A percentile compares a stretch with the other conserved stretches of the same genome.
Conservation (phyloP, 2,888 invertebrate species). For the Drosophila pseudotakahashii region DNA sequence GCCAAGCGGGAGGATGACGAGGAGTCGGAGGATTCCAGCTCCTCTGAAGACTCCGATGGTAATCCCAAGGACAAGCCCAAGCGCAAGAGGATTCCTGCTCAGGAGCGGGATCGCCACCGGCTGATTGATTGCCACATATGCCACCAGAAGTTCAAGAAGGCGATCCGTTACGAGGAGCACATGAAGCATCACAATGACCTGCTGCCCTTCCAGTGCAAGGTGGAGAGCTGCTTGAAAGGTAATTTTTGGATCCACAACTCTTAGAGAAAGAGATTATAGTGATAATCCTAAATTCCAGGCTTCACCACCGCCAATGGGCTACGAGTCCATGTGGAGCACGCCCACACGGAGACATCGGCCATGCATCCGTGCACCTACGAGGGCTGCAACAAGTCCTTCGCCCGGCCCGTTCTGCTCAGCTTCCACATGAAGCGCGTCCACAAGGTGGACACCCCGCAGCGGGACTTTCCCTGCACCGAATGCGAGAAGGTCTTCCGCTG, state of each 20-base stretch:
- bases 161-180: conserved; percentile 76
- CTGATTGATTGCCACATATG: conserved; percentile 80
- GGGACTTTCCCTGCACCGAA: conserved; percentile 77
- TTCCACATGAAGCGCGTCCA: conserved; percentile 78
- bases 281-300: conserved; percentile 10
- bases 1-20: conserved; percentile 36
- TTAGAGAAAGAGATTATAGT: neutral
- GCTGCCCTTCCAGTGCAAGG: conserved; percentile 78
- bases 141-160: conserved; percentile 76
- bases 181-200: conserved; percentile 82
- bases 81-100: conserved; percentile 56
- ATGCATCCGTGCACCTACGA: conserved; percentile 73
- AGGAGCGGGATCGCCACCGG: conserved; percentile 60
- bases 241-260: rapidly evolving
- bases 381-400: conserved; percentile 77
- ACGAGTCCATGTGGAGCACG: conserved; percentile 75
- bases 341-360: conserved; percentile 77
- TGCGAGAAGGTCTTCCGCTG: conserved; percentile 82
- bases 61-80: conserved; percentile 50
- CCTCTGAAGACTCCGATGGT: conserved; percentile 42
- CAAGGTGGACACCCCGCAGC: conserved; percentile 65
- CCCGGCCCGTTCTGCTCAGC: conserved; percentile 75
- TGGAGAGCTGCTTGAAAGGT: conserved; percentile 72
- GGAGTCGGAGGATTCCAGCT: conserved; percentile 40
- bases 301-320: conserved; percentile 78